These are phyloP conservation scores for Nanorana parkeri DNA, from an alignment of 2,113 vertebrate genomes.

Conservation along the genomic window DNA sequence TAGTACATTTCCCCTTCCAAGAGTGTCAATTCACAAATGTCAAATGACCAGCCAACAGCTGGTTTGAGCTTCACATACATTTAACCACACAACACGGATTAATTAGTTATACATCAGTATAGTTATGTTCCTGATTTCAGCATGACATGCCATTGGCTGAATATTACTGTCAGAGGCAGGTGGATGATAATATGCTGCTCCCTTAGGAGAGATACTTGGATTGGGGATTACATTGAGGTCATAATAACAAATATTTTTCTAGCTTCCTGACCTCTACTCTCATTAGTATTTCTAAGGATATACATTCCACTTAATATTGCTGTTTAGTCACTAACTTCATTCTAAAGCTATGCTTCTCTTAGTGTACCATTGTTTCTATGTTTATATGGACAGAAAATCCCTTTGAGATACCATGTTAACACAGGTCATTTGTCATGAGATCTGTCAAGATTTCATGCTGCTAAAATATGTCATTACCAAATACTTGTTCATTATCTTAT, in stretches of 20 bases:
- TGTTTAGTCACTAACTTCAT: slow-evolving; percentile 2
- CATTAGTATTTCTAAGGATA: slow-evolving; percentile 7
- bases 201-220: background rate
- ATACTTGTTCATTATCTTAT: background rate
- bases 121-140: background rate
- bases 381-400: slow-evolving; percentile 7
- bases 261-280: background rate
- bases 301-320: slow-evolving; percentile 9
- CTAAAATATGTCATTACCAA: background rate
- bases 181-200: slow-evolving; percentile 5
- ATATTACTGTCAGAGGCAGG: background rate
- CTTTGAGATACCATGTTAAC: slow-evolving; percentile 9
- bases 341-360: background rate
- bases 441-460: background rate
- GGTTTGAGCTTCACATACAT: background rate
- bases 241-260: background rate
- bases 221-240: background rate
- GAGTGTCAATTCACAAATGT: background rate
- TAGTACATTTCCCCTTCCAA: background rate
- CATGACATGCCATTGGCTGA: background rate
- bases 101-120: background rate
- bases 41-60: background rate
- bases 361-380: background rate
- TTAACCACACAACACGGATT: background rate
- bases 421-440: slow-evolving; percentile 9